Conservation (phyloP, 2,797 vertebrate species). For the Phrynocephalus vlangalii region DNA sequence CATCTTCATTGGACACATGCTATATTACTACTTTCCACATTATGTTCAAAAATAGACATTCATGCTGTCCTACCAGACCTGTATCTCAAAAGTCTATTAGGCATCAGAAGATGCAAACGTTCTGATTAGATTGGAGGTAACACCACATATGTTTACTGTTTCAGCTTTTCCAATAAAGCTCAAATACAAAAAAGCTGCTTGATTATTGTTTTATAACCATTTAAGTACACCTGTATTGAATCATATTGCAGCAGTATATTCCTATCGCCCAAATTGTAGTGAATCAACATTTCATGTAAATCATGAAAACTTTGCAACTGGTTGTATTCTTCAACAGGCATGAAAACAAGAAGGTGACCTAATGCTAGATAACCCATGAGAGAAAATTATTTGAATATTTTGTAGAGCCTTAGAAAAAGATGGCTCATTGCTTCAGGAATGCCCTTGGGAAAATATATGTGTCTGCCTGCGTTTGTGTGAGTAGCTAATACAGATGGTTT, state of each 20-base stretch:
- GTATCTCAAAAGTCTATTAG: conserved; percentile 23
- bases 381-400: background rate
- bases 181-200: conserved; percentile 15
- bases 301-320: background rate
- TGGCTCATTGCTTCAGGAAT: background rate
- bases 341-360: background rate
- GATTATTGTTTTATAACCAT: conserved; percentile 11
- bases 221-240: background rate
- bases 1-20: background rate
- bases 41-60: conserved; percentile 6
- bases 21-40: conserved; percentile 18
- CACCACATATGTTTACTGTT: background rate
- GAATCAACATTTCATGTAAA: background rate
- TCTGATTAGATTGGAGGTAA: background rate
- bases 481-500: background rate
- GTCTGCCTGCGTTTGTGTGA: background rate
- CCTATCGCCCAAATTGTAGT: background rate
- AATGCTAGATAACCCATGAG: background rate
- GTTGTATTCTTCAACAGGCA: too few species aligned
- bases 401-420: background rate
- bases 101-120: conserved; percentile 17
- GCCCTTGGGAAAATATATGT: background rate
- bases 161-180: conserved; percentile 36
- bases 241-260: background rate
- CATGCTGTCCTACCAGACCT: conserved; percentile 23